A percentile compares a stretch with the other conserved stretches of the same genome.
phyloP scores from a whole-genome alignment of 2,797 vertebrate species.

The Neostethus bicornis region DNA sequence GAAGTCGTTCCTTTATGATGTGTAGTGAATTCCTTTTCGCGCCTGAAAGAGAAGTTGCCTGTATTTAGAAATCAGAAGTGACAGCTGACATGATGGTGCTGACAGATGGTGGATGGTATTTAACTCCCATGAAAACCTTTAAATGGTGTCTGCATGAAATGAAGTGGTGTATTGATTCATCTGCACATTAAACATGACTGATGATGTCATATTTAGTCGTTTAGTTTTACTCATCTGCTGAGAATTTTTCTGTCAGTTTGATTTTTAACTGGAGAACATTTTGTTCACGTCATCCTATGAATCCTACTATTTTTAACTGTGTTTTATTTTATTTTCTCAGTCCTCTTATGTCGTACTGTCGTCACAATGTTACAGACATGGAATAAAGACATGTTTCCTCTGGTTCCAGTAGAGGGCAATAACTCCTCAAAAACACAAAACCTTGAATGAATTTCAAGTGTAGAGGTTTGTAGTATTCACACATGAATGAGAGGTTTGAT shows the following conservation, averaged over 20 bases:
- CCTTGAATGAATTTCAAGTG: conserved; percentile 41
- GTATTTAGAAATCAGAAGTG: conserved; percentile 60
- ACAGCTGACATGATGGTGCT: conserved; percentile 40
- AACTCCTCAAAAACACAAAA: conserved; percentile 63
- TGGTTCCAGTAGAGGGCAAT: conserved; percentile 78
- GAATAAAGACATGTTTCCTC: conserved; percentile 22
- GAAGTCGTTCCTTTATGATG: conserved; percentile 13
- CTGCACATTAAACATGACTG: too few relatives aligned
- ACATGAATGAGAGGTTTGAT: conserved; percentile 40
- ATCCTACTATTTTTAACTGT: too few relatives aligned
- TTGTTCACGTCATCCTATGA: too few relatives aligned
- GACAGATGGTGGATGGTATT: conserved; percentile 57
- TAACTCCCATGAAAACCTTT: conserved; percentile 49
- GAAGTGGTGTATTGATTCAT: conserved; percentile 29
- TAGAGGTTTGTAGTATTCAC: conserved; percentile 47
- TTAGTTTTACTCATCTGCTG: conserved; percentile 1
- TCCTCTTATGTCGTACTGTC: conserved; percentile 13
- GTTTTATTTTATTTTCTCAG: neutral
- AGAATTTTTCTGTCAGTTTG: neutral
- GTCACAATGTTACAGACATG: conserved; percentile 1
- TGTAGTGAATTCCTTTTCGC: conserved; percentile 38
- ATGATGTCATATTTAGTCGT: neutral
- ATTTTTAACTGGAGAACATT: neutral
- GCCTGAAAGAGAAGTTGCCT: conserved; percentile 34
- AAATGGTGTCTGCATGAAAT: conserved; percentile 40